Conservation (phyloP, 2,888 invertebrate species). For the Crossocerus cetratus region DNA sequence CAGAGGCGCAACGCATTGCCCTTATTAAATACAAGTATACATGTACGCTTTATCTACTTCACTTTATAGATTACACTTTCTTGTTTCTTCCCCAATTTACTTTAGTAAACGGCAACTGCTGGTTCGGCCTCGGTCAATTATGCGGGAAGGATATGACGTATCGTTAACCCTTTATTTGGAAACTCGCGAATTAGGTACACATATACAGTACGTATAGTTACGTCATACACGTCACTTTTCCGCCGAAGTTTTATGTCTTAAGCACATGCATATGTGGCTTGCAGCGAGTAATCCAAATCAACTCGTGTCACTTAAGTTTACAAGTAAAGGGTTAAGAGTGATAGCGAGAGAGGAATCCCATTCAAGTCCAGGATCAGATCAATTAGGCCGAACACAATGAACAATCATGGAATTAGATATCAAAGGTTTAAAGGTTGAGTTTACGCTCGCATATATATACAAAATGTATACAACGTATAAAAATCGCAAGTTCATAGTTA, state of each 20-base stretch:
- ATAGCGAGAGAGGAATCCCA: slow-evolving; percentile 23
- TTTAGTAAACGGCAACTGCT: slow-evolving; percentile 13
- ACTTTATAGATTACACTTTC: slow-evolving; percentile 37
- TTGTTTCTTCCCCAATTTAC: slow-evolving; percentile 24
- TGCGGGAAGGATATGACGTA: slow-evolving; percentile 35
- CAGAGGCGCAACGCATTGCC: slow-evolving; percentile 16
- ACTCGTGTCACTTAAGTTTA: not conserved
- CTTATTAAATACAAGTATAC: slow-evolving; percentile 20
- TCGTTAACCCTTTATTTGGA: slow-evolving; percentile 16
- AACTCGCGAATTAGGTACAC: slow-evolving; percentile 14
- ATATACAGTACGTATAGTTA: too few relatives aligned
- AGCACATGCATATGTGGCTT: too few relatives aligned
- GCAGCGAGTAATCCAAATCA: too few relatives aligned
- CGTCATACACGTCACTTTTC: too few relatives aligned
- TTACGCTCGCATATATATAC: slow-evolving; percentile 40
- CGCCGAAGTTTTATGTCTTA: too few relatives aligned
- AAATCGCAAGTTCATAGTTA: slow-evolving; percentile 40
- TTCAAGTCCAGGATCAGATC: slow-evolving; percentile 20
- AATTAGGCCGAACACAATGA: slow-evolving; percentile 46
- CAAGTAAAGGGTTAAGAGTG: slow-evolving; percentile 19
- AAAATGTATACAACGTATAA: slow-evolving; percentile 57
- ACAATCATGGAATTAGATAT: slow-evolving; percentile 43
- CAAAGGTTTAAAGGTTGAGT: slow-evolving; percentile 26
- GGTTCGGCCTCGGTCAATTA: slow-evolving; percentile 10
- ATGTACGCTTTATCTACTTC: slow-evolving; percentile 21